Evolutionary conservation across 1,140 invertebrate genomes (phyloP).

Genomic region (Hestina assimilis): DNA sequence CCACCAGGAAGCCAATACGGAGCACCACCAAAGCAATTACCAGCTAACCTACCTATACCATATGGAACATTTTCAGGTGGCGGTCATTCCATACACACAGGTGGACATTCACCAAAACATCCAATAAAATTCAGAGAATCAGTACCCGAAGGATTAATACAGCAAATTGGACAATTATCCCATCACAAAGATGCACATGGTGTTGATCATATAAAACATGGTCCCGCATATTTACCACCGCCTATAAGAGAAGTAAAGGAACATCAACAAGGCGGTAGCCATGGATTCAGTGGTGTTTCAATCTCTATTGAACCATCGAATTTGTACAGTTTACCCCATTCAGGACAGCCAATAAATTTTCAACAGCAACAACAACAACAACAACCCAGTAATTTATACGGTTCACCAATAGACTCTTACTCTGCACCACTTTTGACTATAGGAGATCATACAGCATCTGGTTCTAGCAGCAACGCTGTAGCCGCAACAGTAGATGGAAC

Average conservation of each 20-base stretch:
- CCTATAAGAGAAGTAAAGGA: slow-evolving; percentile 79
- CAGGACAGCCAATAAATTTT: slow-evolving; percentile 61
- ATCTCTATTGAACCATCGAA: slow-evolving; percentile 71
- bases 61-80: slow-evolving; percentile 71
- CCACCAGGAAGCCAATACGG: slow-evolving; percentile 79
- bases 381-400: slow-evolving; percentile 57
- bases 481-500: slow-evolving; percentile 68
- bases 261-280: slow-evolving; percentile 43
- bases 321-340: slow-evolving; percentile 74
- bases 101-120: slow-evolving; percentile 74
- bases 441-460: slow-evolving; percentile 71
- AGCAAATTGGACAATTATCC: slow-evolving; percentile 80
- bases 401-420: slow-evolving; percentile 78
- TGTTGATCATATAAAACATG: slow-evolving; percentile 67
- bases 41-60: slow-evolving; percentile 66
- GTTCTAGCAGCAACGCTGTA: slow-evolving; percentile 57
- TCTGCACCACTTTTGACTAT: slow-evolving; percentile 71
- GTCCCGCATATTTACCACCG: slow-evolving; percentile 81
- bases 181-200: slow-evolving; percentile 76
- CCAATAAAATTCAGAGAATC: slow-evolving; percentile 84
- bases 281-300: slow-evolving; percentile 44
- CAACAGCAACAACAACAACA: slow-evolving; percentile 39
- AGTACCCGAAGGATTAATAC: slow-evolving; percentile 82
- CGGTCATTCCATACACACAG: slow-evolving; percentile 63
- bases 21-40: slow-evolving; percentile 73